Percentiles rank a stretch among this genome's conserved stretches.
Conservation (phyloP, 2,113 vertebrate genomes). For the Puffinus mauretanicus region DNA sequence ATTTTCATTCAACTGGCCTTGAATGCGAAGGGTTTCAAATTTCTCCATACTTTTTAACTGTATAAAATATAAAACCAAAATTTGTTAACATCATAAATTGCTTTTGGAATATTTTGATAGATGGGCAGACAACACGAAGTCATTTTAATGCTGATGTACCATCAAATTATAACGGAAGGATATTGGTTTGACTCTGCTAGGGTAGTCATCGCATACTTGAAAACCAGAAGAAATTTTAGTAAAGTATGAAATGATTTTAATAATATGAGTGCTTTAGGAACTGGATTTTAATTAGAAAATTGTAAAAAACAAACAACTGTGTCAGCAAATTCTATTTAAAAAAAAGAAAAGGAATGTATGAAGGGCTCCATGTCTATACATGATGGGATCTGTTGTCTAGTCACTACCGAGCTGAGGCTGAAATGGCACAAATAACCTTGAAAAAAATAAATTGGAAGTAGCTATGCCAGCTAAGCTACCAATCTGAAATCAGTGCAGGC, state of each 20-base stretch:
- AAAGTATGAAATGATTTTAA: background rate
- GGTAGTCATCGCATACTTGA: background rate
- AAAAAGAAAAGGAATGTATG: background rate
- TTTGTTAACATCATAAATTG: background rate
- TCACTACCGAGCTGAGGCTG: background rate
- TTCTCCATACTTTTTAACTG: background rate
- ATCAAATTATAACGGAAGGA: background rate
- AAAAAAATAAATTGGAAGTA: background rate
- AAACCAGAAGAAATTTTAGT: background rate
- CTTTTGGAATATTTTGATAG: background rate
- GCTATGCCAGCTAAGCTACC: background rate
- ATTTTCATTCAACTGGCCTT: background rate
- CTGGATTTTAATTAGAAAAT: background rate
- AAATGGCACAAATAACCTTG: background rate
- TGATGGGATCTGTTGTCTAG: background rate
- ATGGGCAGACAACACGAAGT: background rate
- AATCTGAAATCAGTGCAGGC: background rate
- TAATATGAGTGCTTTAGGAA: background rate
- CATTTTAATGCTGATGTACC: background rate
- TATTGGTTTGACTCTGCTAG: background rate
- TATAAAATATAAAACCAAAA: background rate
- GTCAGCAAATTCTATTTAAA: background rate
- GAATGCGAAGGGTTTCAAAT: background rate
- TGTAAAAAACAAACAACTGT: background rate
- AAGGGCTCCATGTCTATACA: background rate